Base-by-base conservation (phyloP, 2,113 vertebrate genomes). In the Kryptolebias marmoratus region DNA sequence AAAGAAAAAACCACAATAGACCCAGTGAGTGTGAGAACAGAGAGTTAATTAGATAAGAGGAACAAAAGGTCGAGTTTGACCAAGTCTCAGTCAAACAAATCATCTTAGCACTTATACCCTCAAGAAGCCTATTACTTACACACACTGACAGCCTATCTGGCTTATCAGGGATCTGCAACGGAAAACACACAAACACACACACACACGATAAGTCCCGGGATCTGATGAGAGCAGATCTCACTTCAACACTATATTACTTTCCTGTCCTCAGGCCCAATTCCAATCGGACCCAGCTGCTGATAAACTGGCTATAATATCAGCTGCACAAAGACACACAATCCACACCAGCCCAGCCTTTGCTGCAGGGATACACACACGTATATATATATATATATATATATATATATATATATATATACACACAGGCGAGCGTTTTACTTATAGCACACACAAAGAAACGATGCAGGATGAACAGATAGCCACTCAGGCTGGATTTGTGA, bases 161-260 rank as follows among this genome's bases (percentile, higher is more conserved):
- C 44, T 44, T 16, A 48, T 63, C 44, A 45, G 42, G 15, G 60
- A 48, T 63, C 44, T 63, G 44, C 13, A 30, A 63, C 44, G 31
- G 13, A 62, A 27, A 27, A 36, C 30, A 57, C 55, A 56, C 42
- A 47, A 16, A 71, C 73, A 54, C 58, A 71, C 64, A 62, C 59
- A 62, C 63, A 63, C 36, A 71, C 57, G 22, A 22, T n/a, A 36
- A 75, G 63, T 57, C 30, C 47, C 69, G 59, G 32, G 73, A 83
- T 79, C 74, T 72, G 87, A 83, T 87, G 82, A 71, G 66, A 83
- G 66, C 1, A 71, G 73, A 86, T 83, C 81, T 81, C 73, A 61
- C 68, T 87, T 87, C 75, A 64, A 39, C 75, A 57, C 73, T 78
- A 73, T 77, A 86, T 87, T 84, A 87, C 81, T 86, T 80, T 89